Percentiles rank a stretch among this genome's conserved stretches.
These are phyloP conservation scores for Sebastiscus albofasciatus DNA, from an alignment of 2,797 vertebrate species.

Conservation along the genomic window DNA sequence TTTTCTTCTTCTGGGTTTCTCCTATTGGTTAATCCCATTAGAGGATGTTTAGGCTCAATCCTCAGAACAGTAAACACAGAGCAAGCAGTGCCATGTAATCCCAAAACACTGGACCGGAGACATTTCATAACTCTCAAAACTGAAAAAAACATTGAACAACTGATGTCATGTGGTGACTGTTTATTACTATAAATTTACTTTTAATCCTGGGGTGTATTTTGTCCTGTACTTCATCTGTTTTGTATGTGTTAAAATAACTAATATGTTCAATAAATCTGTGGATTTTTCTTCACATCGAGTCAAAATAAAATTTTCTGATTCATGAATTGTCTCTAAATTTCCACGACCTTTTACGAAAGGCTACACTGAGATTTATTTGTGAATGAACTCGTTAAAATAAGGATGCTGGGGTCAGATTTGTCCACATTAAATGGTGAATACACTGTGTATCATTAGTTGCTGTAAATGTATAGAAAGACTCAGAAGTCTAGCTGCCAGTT, in stretches of 20 bases:
- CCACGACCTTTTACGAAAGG: not conserved
- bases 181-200: not conserved
- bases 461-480: not conserved
- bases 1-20: constrained; percentile 35
- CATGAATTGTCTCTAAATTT: not conserved
- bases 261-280: not conserved
- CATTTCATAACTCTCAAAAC: not conserved
- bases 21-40: constrained; percentile 59
- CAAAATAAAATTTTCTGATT: not conserved
- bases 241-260: not conserved
- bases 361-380: not conserved
- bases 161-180: not conserved
- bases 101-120: constrained; percentile 35
- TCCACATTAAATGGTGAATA: not conserved
- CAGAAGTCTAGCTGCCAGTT: constrained; percentile 10
- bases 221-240: not conserved
- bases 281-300: not conserved
- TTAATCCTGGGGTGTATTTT: not conserved
- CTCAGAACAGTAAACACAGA: constrained; percentile 57
- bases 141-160: not conserved
- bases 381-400: not conserved
- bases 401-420: not conserved
- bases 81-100: constrained; percentile 45
- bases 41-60: constrained; percentile 63
- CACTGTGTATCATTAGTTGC: not conserved